Base-by-base conservation (phyloP, 2,797 vertebrate genomes). In the Sebastes cheni region DNA sequence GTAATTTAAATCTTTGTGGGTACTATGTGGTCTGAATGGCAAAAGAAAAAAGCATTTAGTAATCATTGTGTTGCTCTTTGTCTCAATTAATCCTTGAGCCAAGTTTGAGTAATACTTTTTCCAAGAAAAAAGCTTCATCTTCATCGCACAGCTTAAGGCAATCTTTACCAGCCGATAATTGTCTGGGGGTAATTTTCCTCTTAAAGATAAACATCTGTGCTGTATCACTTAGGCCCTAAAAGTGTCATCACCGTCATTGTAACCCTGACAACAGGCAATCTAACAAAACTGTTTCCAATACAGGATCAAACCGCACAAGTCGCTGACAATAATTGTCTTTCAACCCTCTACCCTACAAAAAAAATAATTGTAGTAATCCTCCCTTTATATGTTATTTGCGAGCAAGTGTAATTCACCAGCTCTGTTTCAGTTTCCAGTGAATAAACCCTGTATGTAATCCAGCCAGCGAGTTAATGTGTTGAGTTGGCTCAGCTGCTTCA, bases 171-270 rank as follows among this genome's bases (percentile, higher is more conserved):
- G 54, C 50, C n/a, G 52, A 70, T 80, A 77, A 77, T 74, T 72
- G 67, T 79, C 65, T 68, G 2, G 0, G 8, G n/a, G 58, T 54
- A 58, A 74, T 80, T 83, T 80, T 81, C 59, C 25, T 56, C 27
- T 71, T 46, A 64, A 79, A 79, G 70, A 78, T 80, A 59, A 87
- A 88, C 76, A 82, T 87, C 58, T 83, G 76, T 62, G 46, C 50
- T 73, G 23, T 29, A 80, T 82, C 59, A 54, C 32, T 85, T 75
- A 14, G 52, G 34, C 39, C 54, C n/a, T 66, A 61, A 75, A 87
- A 75, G 71, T 72, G 71, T 81, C 50, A 42, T 77, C 20, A 14
- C 50, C 0, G 23, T 68, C 77, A 79, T 79, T 69, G 61, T 71
- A 67, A 64, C n/a, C n/a, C 16, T 75, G 72, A 84, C 77, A 67